Evolutionary conservation across 2,113 vertebrate species (phyloP), one percentile per base, ranked within the genome.

Genomic region (Calidris pugnax): DNA sequence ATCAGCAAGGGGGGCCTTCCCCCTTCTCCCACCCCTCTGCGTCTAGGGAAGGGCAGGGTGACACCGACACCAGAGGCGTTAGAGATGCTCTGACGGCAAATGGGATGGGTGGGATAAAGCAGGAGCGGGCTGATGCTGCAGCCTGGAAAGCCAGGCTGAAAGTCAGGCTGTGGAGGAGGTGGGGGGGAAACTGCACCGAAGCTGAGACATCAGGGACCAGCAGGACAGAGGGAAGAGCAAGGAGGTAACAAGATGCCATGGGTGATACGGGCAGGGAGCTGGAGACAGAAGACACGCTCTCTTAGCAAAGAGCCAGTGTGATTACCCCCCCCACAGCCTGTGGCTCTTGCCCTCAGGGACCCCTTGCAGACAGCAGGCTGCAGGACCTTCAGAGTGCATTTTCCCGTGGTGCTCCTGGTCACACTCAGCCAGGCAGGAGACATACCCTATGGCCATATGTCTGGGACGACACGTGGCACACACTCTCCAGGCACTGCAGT

Each of bases 391-490:
- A 47, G 17, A 26, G 62, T 7, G 21, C 35, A 21, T 3, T 4
- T 7, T 35, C 35, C 64, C 30, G 32, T 2, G 5, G 2, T 12
- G 7, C 12, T 76, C 20, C 66, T 33, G 50, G 33, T 53, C 30
- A 68, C 3, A 3, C 35, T 37, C 67, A 57, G 59, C 28, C 35
- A 30, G 43, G 22, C 26, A 73, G 64, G 18, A 68, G 57, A 27
- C 3, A 2, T 12, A 16, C 3, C 37, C 45, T 57, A 10, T 7
- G 24, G 13, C 51, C 53, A 26, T 2, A 0, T 13, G 11, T 3
- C 33, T 30, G 37, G 59, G n/a, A 87, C 57, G 35, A 71, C 4
- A 4, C 63, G 27, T 13, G 14, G 35, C 43, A 45, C 66, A 33
- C 19, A 0, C 43, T 56, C 55, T 28, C 56, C 3, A 1, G 24